phyloP scores from a whole-genome alignment of 2,888 invertebrate genomes.

The Mythimna ferrago region DNA sequence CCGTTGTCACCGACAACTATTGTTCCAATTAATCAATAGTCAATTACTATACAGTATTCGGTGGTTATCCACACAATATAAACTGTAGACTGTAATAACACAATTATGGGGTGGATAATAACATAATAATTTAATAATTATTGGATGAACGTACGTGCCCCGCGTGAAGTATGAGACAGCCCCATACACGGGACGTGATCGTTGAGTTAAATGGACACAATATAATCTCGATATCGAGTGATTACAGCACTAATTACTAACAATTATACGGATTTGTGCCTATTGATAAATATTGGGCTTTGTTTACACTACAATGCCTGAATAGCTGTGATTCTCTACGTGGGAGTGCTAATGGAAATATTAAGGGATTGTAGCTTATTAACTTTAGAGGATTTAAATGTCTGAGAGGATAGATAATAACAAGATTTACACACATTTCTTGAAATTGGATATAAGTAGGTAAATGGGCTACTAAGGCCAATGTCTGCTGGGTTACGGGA shows the following conservation, averaged over 20 bases:
- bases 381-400: slow-evolving; percentile 24
- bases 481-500: too few species aligned
- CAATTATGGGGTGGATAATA: slow-evolving; percentile 45
- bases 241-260: slow-evolving; percentile 51
- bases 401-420: slow-evolving; percentile 17
- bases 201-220: slow-evolving; percentile 56
- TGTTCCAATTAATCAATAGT: slow-evolving; percentile 50
- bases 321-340: slow-evolving; percentile 17
- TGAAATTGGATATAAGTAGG: neutral
- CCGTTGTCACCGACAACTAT: slow-evolving; percentile 45
- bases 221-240: slow-evolving; percentile 35
- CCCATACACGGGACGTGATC: slow-evolving; percentile 55
- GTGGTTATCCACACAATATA: slow-evolving; percentile 46
- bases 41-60: slow-evolving; percentile 41
- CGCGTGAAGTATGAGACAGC: slow-evolving; percentile 44
- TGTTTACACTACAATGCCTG: slow-evolving; percentile 20
- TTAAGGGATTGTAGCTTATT: neutral
- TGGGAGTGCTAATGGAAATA: slow-evolving; percentile 10
- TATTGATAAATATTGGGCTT: slow-evolving; percentile 40
- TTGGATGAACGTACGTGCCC: slow-evolving; percentile 67
- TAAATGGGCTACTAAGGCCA: too few species aligned
- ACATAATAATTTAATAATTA: slow-evolving; percentile 41
- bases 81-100: slow-evolving; percentile 59
- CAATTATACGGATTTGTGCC: slow-evolving; percentile 46
- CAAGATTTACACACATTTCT: slow-evolving; percentile 12